Evolutionary conservation across 35 echinoderm and acorn worm genomes (phyloP), one percentile per base, ranked within the genome.

Genomic region (Apostichopus californicus): DNA sequence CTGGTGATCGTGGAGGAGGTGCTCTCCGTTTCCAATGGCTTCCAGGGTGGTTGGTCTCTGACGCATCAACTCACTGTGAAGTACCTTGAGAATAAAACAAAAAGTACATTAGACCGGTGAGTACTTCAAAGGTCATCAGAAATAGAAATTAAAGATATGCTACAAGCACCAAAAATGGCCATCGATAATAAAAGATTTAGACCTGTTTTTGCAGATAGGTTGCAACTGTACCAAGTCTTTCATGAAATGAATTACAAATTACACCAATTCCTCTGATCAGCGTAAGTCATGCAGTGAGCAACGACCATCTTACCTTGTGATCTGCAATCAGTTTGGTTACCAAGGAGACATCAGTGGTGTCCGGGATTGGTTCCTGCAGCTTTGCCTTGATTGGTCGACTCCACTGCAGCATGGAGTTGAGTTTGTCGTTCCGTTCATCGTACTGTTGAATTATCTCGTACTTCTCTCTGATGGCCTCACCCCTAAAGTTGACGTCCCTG

Each of bases 341-440:
- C 11, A 92, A 70, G 1, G 90, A 34, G 24, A 98, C 92, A 73
- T 98, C 94, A 6, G 34, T 84, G 90, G 93, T 94, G 18, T 93
- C 73, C 18, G 93, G 94, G 53, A 95, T 98, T 13, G 92, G 92
- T 83, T 95, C 96, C 77, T 94, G 73, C 6, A 98, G 92, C 78
- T 95, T 92, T 26, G 96, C 87, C 91, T 98, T 98, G 94, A 98
- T 94, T 11, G 96, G 96, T 61, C 96, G 92, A 25, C 92, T 95
- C 94, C 94, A 98, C 81, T 95, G 92, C 21, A 98, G 90, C 65
- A 95, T 86, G 7, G 77, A 90, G 65, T 95, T 87, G 9, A 98
- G 90, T 61, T 98, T 94, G 21, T 86, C 89, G 28, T 95, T 95
- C 24, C 94, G 57, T 22, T 95, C 96, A 8, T 98, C 86, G 79